Evolutionary conservation across 2,888 invertebrate genomes (phyloP).

Genomic region (Noctua pronuba): DNA sequence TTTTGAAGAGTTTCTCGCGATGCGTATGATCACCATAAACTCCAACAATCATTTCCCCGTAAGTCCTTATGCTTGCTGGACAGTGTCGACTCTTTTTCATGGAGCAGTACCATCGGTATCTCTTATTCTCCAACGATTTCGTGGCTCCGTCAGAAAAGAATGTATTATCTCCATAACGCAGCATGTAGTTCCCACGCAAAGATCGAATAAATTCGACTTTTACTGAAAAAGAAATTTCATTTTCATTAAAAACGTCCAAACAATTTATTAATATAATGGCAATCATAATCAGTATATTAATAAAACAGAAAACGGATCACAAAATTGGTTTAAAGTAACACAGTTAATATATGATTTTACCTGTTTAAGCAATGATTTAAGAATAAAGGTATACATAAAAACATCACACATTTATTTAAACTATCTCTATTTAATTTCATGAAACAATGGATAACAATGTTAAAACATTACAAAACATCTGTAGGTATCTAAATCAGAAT

Average conservation of each 20-base stretch:
- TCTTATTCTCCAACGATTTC: constrained; percentile 43
- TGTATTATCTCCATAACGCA: constrained; percentile 66
- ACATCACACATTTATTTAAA: neutral
- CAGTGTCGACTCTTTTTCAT: constrained; percentile 70
- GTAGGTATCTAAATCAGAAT: neutral
- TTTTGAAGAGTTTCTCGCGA: constrained; percentile 13
- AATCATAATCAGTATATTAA: no score
- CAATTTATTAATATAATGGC: no score
- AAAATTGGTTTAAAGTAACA: no score
- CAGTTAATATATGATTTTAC: no score
- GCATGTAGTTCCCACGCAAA: constrained; percentile 57
- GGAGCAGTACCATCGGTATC: constrained; percentile 74
- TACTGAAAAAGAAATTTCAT: constrained; percentile 26
- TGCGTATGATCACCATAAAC: constrained; percentile 68
- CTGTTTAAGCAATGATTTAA: no score
- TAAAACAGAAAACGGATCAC: no score
- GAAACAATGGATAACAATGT: neutral
- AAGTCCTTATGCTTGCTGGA: constrained; percentile 67
- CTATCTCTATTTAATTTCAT: constrained; percentile 2
- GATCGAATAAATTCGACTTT: constrained; percentile 42
- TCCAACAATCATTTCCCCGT: constrained; percentile 58
- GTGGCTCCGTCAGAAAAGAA: constrained; percentile 72
- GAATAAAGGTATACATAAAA: no score
- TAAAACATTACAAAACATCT: neutral
- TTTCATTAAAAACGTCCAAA: neutral